A percentile compares a stretch with the other conserved stretches of the same genome.
Evolutionary conservation across 2,888 invertebrate species (phyloP).

Genomic region (Hemicrepidius hirtus): DNA sequence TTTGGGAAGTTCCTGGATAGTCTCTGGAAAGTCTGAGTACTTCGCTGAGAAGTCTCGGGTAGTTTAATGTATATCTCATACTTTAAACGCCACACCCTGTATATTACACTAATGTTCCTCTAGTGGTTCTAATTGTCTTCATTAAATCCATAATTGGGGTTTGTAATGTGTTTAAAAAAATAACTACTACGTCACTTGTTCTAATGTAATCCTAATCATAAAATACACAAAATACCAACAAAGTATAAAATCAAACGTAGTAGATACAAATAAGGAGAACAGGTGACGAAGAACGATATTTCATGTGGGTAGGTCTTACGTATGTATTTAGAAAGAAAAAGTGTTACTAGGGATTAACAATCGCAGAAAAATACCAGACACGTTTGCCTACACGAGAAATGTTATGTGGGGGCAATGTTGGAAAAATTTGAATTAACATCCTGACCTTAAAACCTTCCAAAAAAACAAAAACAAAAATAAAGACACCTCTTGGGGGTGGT

Average conservation of each 20-base stretch:
- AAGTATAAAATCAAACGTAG: background rate
- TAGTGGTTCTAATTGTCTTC: no score
- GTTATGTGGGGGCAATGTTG: background rate
- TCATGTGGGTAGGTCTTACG: background rate
- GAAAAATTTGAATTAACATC: background rate
- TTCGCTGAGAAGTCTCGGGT: no score
- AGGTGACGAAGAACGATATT: constrained; percentile 7
- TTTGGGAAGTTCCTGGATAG: no score
- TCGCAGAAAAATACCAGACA: constrained; percentile 26
- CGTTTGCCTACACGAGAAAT: constrained; percentile 36
- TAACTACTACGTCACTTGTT: no score
- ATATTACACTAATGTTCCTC: no score
- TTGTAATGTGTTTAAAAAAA: no score
- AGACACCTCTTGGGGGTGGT: no score
- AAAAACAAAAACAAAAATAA: background rate
- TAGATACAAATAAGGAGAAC: constrained; percentile 8
- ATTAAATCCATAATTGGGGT: no score
- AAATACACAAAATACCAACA: background rate
- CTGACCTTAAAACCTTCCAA: constrained; percentile 14
- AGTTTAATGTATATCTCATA: no score
- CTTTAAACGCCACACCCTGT: no score
- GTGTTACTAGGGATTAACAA: constrained; percentile 20
- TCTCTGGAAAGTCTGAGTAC: no score
- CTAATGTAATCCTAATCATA: no score
- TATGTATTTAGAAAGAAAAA: constrained; percentile 20